phyloP scores from a whole-genome alignment of 2,797 vertebrate species.

The Mallotus villosus region DNA sequence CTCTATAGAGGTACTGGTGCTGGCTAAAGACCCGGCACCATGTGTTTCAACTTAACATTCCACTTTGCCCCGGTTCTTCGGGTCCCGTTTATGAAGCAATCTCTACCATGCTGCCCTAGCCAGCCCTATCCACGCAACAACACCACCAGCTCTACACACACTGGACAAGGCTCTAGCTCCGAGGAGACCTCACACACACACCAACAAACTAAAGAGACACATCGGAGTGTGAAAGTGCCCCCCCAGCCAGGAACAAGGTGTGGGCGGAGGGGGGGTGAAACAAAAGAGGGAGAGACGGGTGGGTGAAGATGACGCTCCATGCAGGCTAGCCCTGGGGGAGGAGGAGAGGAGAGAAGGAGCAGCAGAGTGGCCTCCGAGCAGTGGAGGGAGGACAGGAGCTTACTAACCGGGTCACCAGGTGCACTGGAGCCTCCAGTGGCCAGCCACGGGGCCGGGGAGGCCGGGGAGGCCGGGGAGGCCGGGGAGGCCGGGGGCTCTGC shows the following conservation, averaged over 20 bases:
- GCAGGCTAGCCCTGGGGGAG: constrained; percentile 16
- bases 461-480: background rate
- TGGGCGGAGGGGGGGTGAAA: background rate
- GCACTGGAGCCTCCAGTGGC: no score
- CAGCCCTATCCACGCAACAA: background rate
- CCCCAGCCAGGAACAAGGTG: background rate
- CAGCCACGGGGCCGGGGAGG: background rate
- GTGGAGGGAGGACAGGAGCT: constrained; percentile 20
- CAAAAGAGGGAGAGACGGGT: background rate
- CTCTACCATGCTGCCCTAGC: constrained; percentile 39
- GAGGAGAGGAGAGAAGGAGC: constrained; percentile 31
- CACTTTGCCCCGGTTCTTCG: constrained; percentile 61
- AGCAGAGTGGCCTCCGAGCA: constrained; percentile 11
- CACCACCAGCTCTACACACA: constrained; percentile 18
- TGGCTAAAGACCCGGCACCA: constrained; percentile 12
- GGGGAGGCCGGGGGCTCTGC: constrained; percentile 4
- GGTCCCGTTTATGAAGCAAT: constrained; percentile 53
- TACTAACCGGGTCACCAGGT: no score
- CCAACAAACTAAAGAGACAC: constrained; percentile 5
- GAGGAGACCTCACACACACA: background rate
- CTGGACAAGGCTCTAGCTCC: no score
- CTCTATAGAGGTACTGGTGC: no score
- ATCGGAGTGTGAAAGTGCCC: constrained; percentile 1
- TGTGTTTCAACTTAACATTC: constrained; percentile 78
- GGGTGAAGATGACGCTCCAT: constrained; percentile 60